Base-by-base conservation (phyloP, 1,140 invertebrate genomes). In the Asobara japonica region DNA sequence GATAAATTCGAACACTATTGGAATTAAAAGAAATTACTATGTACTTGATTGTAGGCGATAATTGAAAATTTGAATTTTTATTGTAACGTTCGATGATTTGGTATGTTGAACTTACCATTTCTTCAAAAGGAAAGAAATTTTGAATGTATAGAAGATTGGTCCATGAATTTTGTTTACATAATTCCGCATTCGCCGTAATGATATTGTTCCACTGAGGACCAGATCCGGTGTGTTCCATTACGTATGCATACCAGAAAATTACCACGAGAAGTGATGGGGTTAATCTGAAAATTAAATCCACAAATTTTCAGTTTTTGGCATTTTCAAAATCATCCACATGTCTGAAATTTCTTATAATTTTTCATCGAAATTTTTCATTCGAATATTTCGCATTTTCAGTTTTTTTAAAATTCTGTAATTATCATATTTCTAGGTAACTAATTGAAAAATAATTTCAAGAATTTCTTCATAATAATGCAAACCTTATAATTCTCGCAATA, bases 181-280 rank as follows among this genome's bases (percentile, higher is more conserved):
- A 80, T 20, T 92, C 88, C 1, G 90, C 89, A 74, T 91, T 92
- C 61, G 88, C 84, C 38, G 88, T 89, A 65, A 93, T 88, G 0
- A 91, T 74, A 0, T 84, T 86, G 3, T 89, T 89, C 93, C 93
- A 94, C 77, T 91, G 89, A 3, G 94, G 93, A 0, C 93, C 93
- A 2, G 87, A 80, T 1, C 91, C 91, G 1, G 92, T 76, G 69
- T 93, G 90, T 45, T 91, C 91, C 85, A 92, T 90, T 2, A 94
- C 85, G 78, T 91, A 93, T 0, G 91, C 90, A 77, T 93, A 93
- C 84, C 92, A 92, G 60, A 92, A 87, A 8, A 94, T 79, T 8
- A 93, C 88, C 0, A 91, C 90, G 65, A 92, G 77, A 2, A 94
- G 84, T 1, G 91, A 89, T 38, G 93, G 93, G 1, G 92, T 91